Conservation (phyloP, 2,797 vertebrate genomes). For the Tympanoctomys barrerae region DNA sequence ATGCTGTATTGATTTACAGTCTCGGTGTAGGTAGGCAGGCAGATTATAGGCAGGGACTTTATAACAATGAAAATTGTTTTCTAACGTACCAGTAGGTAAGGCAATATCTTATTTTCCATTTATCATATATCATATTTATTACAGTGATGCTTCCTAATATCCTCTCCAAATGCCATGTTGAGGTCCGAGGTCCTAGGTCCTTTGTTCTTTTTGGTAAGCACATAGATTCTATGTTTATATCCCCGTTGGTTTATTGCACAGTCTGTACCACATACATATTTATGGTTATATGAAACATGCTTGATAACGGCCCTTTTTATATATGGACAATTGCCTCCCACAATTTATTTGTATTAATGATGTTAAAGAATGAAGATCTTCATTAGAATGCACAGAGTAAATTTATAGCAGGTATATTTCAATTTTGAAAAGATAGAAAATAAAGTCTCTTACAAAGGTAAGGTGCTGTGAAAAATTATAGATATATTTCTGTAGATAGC, state of each 20-base stretch:
- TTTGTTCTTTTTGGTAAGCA: not conserved
- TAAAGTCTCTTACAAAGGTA: not conserved
- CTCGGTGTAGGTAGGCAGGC: not conserved
- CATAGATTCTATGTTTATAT: not conserved
- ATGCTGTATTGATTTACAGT: not conserved
- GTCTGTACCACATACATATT: not conserved
- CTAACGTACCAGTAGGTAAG: not conserved
- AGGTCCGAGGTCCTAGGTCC: not conserved
- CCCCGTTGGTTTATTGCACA: not conserved
- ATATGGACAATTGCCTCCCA: not conserved
- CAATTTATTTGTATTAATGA: slow-evolving; percentile 36
- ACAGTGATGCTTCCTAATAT: not conserved
- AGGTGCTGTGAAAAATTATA: not conserved
- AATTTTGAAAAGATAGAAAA: not conserved
- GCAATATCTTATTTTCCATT: not conserved
- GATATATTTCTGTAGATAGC: not conserved
- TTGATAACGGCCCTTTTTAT: not conserved
- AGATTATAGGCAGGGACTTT: not conserved
- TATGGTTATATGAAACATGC: not conserved
- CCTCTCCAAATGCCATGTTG: not conserved
- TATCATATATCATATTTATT: not conserved
- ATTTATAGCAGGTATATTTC: not conserved
- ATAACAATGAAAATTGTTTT: not conserved
- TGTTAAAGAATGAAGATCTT: not conserved
- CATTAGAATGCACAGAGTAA: not conserved